Evolutionary conservation across 1,140 invertebrate genomes (phyloP), one percentile per base, ranked within the genome.

Genomic region (Vanessa atalanta): DNA sequence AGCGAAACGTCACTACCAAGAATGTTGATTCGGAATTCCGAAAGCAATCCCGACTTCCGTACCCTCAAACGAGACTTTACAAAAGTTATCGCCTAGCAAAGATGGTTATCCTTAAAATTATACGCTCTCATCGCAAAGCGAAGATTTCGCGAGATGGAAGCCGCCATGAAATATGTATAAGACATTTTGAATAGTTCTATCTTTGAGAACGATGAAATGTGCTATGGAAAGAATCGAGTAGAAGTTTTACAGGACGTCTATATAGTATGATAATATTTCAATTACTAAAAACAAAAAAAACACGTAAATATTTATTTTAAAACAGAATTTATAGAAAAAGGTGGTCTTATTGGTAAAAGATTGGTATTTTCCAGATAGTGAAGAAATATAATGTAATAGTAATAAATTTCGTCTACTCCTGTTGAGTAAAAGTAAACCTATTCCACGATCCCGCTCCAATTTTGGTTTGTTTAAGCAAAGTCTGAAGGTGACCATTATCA

Each of bases 81-180:
- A n/a, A 60, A 68, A 73, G 72, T 64, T 73, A 67, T 61, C 48
- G 37, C 50, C 65, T 8, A 51, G 65, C 65, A 66, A 73, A 73
- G 64, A 61, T 60, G 55, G 64, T 78, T 69, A 77, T 76, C 76
- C 76, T 77, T 72, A 73, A 75, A 80, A 81, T 79, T 76, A 81
- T 70, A 72, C 75, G 20, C 26, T 60, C 53, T 26, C 53, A 69
- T 20, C 47, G 71, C 55, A 70, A 73, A 31, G 70, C 70, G 61
- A 72, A 72, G 79, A 79, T 72, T 73, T 57, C 61, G 37, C 67
- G 43, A 63, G 67, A 57, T 57, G 53, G 66, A 37, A 73, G n/a
- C n/a, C 12, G 53, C 47, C 73, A 87, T 87, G 79, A 85, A 87
- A 87, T 87, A 87, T 87, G 82, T 81, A 85, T 82, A 70, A 81